Base-by-base conservation (phyloP, 2,113 vertebrate genomes). In the Charadrius vociferus region DNA sequence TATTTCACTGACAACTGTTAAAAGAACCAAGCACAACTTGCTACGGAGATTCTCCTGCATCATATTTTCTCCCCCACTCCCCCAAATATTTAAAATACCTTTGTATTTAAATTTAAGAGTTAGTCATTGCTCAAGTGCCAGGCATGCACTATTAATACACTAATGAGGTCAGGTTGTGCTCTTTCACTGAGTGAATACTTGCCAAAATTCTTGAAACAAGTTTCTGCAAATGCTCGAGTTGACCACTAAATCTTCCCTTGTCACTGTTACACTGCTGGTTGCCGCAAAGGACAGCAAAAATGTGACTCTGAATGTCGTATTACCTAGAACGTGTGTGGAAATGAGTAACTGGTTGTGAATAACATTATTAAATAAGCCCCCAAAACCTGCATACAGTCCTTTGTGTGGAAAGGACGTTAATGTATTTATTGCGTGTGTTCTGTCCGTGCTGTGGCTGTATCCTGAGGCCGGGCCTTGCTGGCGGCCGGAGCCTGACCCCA, bases 81-180 rank as follows among this genome's bases (percentile, higher is more conserved):
- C 61, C 47, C 27, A 78, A 91, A 96, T 94, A 89, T 96, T 92
- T 97, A 29, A 78, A 94, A 96, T 95, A 94, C 87, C 41, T 95
- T 66, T 80, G 67, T 80, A 93, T 95, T 97, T 97, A 88, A 95
- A 92, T 83, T 77, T 45, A 68, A 82, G 93, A 61, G 61, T 92
- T 88, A 70, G 79, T 90, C 93, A 78, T 62, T 86, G 90, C 92
- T 86, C 79, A 12, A 73, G 92, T 88, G 79, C 93, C 50, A 77
- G 88, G 67, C 85, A 14, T 10, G 18, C 88, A 74, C 95, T 96
- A 96, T 95, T 96, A 96, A 94, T 97, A 93, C 88, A 52, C 71
- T 78, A 79, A 71, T 95, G 94, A 93, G 89, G 81, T 96, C 91
- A 89, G 88, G 88, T 92, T 93, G 75, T 95, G 80, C 59, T 92